Evolutionary conservation across 1,140 invertebrate species (phyloP).

Genomic region (Dolichoris vasculosae): DNA sequence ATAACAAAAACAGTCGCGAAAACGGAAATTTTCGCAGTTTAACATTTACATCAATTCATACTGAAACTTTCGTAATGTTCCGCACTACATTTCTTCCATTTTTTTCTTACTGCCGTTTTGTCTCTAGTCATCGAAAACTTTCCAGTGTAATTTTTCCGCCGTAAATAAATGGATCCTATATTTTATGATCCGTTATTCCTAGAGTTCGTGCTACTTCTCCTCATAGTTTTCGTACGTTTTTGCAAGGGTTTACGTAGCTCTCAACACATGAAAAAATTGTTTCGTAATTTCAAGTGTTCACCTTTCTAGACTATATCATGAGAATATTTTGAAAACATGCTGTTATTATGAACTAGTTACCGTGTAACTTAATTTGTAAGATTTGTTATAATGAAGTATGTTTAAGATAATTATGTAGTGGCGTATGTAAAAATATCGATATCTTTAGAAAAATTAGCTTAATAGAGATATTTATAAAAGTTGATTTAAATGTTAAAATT

Average conservation of each 20-base stretch:
- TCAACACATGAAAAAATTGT: neutral
- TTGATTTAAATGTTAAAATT: neutral
- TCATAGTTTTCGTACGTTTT: neutral
- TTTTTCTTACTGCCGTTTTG: constrained; percentile 6
- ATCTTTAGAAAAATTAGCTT: neutral
- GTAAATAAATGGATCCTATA: constrained; percentile 27
- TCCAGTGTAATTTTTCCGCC: constrained; percentile 25
- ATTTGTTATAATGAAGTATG: neutral
- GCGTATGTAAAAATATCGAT: neutral
- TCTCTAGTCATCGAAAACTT: constrained; percentile 28
- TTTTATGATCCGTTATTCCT: constrained; percentile 33
- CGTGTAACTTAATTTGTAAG: neutral
- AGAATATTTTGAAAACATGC: neutral
- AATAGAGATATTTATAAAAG: neutral
- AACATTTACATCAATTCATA: constrained; percentile 15
- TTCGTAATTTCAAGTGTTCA: constrained; percentile 4
- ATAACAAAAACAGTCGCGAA: constrained; percentile 12
- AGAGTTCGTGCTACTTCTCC: constrained; percentile 8
- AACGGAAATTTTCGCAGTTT: neutral
- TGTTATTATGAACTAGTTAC: neutral
- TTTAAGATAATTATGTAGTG: neutral
- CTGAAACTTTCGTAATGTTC: constrained; percentile 31
- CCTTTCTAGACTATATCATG: neutral
- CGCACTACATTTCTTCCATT: neutral
- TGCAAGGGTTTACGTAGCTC: neutral